Conservation (phyloP, 2,888 invertebrate species). For the Tetragonisca angustula region DNA sequence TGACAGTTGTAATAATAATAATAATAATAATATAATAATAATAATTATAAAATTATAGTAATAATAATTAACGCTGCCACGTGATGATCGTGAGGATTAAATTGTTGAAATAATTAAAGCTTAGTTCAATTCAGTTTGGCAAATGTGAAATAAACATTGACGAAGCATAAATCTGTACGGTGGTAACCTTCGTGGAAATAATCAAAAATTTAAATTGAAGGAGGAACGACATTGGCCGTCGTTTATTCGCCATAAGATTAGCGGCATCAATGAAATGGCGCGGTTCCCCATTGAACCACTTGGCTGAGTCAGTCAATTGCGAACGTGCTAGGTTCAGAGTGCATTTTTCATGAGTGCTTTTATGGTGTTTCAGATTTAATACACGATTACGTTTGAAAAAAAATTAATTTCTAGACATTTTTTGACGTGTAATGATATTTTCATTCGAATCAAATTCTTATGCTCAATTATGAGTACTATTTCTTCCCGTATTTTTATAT, state of each 20-base stretch:
- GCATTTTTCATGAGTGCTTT: conserved; percentile 31
- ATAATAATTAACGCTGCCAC: neutral
- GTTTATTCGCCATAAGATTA: conserved; percentile 36
- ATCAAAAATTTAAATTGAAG: neutral
- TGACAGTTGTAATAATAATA: too few species aligned
- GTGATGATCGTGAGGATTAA: neutral
- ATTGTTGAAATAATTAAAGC: neutral
- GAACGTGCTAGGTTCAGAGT: conserved; percentile 43
- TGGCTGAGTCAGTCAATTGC: conserved; percentile 37
- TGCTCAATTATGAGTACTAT: neutral
- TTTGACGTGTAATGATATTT: neutral
- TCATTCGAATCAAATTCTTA: neutral
- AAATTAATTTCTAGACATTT: neutral
- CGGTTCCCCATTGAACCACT: conserved; percentile 39
- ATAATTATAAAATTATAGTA: too few species aligned
- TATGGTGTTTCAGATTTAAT: conserved; percentile 17
- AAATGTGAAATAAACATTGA: neutral
- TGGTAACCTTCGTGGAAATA: neutral
- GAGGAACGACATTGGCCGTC: conserved; percentile 4
- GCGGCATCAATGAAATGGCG: conserved; percentile 42
- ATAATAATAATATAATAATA: too few species aligned
- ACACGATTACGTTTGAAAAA: neutral
- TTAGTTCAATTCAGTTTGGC: neutral
- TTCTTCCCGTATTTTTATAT: neutral
- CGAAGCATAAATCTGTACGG: neutral